These are phyloP conservation scores for Aphrophora alni DNA, from an alignment of 2,888 invertebrate genomes.

Conservation along the genomic window DNA sequence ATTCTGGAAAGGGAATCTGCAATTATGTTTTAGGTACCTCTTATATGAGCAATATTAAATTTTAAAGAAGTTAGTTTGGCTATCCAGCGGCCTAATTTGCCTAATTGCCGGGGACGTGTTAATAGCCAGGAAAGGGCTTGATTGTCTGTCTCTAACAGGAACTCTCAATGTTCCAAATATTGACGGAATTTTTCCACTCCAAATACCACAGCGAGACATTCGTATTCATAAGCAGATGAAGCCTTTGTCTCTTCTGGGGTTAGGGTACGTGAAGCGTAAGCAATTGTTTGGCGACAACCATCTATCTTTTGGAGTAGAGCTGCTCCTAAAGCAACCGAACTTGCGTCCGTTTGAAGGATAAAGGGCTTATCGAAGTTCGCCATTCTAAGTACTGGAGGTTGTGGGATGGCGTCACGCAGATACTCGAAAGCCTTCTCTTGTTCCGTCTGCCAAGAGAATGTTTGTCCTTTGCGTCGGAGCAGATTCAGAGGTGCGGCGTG, in stretches of 20 bases:
- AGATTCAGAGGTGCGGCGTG: slow-evolving; percentile 48
- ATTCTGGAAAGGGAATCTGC: slow-evolving; percentile 22
- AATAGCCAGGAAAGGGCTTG: slow-evolving; percentile 26
- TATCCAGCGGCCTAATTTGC: slow-evolving; percentile 13
- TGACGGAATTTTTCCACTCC: slow-evolving; percentile 17
- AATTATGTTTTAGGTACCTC: neutral
- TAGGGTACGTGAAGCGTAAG: slow-evolving; percentile 19
- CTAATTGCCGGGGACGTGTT: neutral
- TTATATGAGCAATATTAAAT: neutral
- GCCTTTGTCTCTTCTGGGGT: slow-evolving; percentile 4
- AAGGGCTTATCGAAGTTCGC: neutral
- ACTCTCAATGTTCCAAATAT: slow-evolving; percentile 20
- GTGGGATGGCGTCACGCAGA: slow-evolving; percentile 19
- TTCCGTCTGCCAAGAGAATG: slow-evolving; percentile 11
- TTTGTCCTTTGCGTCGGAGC: slow-evolving; percentile 36
- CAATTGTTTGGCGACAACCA: neutral
- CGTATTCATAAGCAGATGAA: slow-evolving; percentile 19
- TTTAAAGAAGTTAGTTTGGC: neutral
- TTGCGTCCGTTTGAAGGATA: neutral
- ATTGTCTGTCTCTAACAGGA: slow-evolving; percentile 25
- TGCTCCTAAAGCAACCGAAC: slow-evolving; percentile 19
- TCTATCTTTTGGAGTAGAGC: slow-evolving; percentile 17
- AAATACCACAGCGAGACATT: slow-evolving; percentile 24
- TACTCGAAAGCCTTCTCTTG: too few relatives aligned
- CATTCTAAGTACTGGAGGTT: slow-evolving; percentile 24